A percentile compares a stretch with the other conserved stretches of the same genome.
Evolutionary conservation across 2,888 invertebrate genomes (phyloP).

Genomic region (Halocaridina rubra): DNA sequence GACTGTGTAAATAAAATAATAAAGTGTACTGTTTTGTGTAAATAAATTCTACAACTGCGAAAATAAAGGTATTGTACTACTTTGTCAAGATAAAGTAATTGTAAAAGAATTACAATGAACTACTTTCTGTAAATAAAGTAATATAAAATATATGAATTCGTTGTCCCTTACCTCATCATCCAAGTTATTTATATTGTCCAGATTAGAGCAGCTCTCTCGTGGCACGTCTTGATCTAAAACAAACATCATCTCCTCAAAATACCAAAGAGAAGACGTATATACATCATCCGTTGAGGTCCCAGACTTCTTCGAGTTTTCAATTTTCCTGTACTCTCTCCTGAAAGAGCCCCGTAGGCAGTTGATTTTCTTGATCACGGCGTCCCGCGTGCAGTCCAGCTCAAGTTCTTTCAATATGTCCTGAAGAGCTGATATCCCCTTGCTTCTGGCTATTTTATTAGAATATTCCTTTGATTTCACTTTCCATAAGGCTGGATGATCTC

Average conservation of each 20-base stretch:
- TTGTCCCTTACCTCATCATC: slow-evolving; percentile 4
- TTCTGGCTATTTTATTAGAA: slow-evolving; percentile 35
- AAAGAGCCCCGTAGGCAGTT: slow-evolving; percentile 11
- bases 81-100: no score
- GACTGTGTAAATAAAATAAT: no score
- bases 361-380: no score
- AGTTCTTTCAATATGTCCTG: slow-evolving; percentile 30
- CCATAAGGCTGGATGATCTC: slow-evolving; percentile 31
- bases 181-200: neutral
- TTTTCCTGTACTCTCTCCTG: slow-evolving; percentile 1
- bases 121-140: slow-evolving; percentile 15
- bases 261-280: neutral
- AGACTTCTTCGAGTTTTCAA: neutral
- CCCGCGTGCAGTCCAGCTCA: slow-evolving; percentile 21
- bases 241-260: no score
- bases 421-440: slow-evolving; percentile 16
- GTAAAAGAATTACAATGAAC: neutral
- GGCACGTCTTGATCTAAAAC: slow-evolving; percentile 6
- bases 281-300: neutral
- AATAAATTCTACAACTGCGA: no score
- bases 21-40: no score
- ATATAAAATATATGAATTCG: neutral
- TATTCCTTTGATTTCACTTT: slow-evolving; percentile 30
- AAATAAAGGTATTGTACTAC: no score
- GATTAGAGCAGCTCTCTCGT: slow-evolving; percentile 7